Percentiles rank a stretch among this genome's conserved stretches.
phyloP scores from a whole-genome alignment of 2,113 vertebrate genomes.

The Sinocyclocheilus anshuiensis region DNA sequence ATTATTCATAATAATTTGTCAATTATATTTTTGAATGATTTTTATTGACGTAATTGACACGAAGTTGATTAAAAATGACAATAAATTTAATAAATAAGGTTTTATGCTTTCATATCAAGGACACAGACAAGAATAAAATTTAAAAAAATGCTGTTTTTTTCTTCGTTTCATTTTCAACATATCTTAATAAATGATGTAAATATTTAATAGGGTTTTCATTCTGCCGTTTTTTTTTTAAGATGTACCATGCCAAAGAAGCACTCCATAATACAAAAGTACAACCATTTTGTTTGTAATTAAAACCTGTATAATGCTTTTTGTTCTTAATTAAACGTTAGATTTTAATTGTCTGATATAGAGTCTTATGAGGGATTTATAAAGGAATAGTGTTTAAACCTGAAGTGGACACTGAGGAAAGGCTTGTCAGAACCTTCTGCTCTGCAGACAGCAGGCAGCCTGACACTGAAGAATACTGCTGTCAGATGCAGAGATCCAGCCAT shows the following conservation, averaged over 20 bases:
- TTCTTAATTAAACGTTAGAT: neutral
- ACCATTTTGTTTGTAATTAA: neutral
- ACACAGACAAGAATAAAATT: neutral
- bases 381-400: slow-evolving; percentile 33
- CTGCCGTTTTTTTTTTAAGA: too few relatives aligned
- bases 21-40: too few relatives aligned
- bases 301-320: neutral
- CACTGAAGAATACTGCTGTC: slow-evolving; percentile 69
- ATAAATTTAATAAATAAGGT: neutral
- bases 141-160: neutral
- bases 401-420: slow-evolving; percentile 36
- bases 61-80: neutral
- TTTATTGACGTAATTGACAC: neutral
- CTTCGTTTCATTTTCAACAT: neutral
- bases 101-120: neutral
- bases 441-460: slow-evolving; percentile 59
- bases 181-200: neutral
- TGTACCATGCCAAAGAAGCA: neutral
- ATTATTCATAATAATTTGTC: neutral
- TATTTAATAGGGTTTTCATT: too few relatives aligned
- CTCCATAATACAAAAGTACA: neutral
- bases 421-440: slow-evolving; percentile 73
- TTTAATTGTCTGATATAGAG: neutral
- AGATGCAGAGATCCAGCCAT: slow-evolving; percentile 60
- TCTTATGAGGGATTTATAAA: neutral